Evolutionary conservation across 2,888 invertebrate species (phyloP).

Genomic region (Agrotis puta): DNA sequence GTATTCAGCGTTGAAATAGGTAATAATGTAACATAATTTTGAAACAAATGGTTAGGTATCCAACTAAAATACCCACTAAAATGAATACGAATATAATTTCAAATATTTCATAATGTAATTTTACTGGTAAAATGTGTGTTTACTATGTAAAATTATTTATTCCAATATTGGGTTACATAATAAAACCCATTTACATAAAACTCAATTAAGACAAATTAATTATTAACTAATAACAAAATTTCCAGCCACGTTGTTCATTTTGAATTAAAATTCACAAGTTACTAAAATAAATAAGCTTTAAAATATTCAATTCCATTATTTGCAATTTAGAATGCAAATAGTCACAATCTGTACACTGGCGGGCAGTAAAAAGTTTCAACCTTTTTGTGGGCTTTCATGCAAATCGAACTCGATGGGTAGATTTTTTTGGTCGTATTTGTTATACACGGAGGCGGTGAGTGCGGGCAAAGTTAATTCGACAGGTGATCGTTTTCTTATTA

Average conservation of each 20-base stretch:
- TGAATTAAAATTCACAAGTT: conserved; percentile 28
- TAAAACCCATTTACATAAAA: conserved; percentile 27
- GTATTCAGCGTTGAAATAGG: no score
- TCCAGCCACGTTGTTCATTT: conserved; percentile 9
- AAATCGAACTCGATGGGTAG: conserved; percentile 57
- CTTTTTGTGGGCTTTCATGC: conserved; percentile 63
- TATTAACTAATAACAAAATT: conserved; percentile 15
- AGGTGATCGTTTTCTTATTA: conserved; percentile 71
- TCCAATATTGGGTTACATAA: conserved; percentile 3
- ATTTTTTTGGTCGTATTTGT: conserved; percentile 58
- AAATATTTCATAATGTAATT: background rate
- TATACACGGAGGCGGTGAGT: conserved; percentile 51
- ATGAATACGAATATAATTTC: no score
- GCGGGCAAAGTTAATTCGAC: conserved; percentile 66
- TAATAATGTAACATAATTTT: no score
- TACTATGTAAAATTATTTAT: background rate
- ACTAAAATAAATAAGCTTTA: conserved; percentile 22
- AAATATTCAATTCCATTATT: conserved; percentile 60
- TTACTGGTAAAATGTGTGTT: background rate
- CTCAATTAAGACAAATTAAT: conserved; percentile 29
- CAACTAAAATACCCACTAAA: no score
- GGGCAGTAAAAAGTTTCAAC: conserved; percentile 37
- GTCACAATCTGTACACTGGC: conserved; percentile 47
- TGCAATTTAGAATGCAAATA: conserved; percentile 69
- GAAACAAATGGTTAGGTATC: no score